A percentile compares a stretch with the other conserved stretches of the same genome.
Evolutionary conservation across 2,113 vertebrate species (phyloP).

Genomic region (Myanophis thanlyinensis): DNA sequence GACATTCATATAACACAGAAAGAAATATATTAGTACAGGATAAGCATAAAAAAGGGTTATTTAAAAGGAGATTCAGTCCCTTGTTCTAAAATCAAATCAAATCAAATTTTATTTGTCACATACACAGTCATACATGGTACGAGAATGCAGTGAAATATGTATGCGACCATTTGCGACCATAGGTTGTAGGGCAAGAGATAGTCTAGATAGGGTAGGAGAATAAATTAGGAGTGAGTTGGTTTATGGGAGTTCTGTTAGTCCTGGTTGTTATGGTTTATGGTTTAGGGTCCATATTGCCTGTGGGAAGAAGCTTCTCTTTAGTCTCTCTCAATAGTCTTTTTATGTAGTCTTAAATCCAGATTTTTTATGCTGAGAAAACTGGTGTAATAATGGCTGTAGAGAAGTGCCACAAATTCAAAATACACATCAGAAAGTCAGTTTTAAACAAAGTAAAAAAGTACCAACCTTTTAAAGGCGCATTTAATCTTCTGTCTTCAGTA

Average conservation of each 20-base stretch:
- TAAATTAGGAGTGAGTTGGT: too few species aligned
- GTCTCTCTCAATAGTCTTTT: not conserved
- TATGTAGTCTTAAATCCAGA: not conserved
- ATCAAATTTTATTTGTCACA: too few species aligned
- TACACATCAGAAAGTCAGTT: not conserved
- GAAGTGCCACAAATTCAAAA: not conserved
- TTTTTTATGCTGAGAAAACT: not conserved
- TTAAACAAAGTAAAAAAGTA: not conserved
- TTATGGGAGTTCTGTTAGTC: too few species aligned
- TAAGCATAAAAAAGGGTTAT: not conserved
- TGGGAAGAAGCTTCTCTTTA: too few species aligned
- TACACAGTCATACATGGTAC: too few species aligned
- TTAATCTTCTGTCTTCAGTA: not conserved
- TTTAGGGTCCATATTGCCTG: too few species aligned
- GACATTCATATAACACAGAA: not conserved
- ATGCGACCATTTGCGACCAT: too few species aligned
- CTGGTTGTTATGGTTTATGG: too few species aligned
- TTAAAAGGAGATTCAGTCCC: not conserved
- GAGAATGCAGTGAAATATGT: too few species aligned
- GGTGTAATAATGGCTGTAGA: not conserved
- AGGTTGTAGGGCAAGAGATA: too few species aligned
- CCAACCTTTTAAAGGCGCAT: not conserved
- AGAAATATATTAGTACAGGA: not conserved
- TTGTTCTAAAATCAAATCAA: too few species aligned
- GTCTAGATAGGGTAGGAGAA: too few species aligned